phyloP scores from a whole-genome alignment of 1,140 invertebrate species.

The Panulirus ornatus region DNA sequence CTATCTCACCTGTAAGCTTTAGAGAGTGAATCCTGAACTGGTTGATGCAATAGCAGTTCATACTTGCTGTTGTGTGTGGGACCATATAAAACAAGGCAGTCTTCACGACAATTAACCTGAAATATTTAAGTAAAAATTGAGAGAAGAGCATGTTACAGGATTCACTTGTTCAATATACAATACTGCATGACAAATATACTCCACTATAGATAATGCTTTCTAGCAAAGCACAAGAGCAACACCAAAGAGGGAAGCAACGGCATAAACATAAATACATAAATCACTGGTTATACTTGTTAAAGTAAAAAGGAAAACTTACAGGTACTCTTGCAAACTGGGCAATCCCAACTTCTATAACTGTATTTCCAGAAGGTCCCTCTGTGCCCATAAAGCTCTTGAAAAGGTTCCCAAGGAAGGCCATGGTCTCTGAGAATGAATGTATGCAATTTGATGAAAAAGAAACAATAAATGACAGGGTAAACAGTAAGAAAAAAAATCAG shows the following conservation, averaged over 20 bases:
- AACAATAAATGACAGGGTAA: too few species aligned
- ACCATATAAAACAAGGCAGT: conserved; percentile 85
- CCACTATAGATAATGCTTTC: too few species aligned
- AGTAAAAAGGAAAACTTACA: conserved; percentile 31
- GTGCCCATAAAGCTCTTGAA: conserved; percentile 49
- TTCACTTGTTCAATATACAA: too few species aligned
- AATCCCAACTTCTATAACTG: conserved; percentile 56
- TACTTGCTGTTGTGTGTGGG: conserved; percentile 81
- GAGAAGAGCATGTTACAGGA: too few species aligned
- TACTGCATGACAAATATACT: too few species aligned
- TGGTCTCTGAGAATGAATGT: conserved; percentile 38
- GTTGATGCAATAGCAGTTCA: conserved; percentile 87
- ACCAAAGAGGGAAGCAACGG: too few species aligned
- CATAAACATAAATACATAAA: too few species aligned
- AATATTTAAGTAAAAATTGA: too few species aligned
- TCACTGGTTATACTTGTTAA: too few species aligned
- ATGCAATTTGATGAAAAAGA: too few species aligned
- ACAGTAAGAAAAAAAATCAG: too few species aligned
- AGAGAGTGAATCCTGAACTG: conserved; percentile 83
- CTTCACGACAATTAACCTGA: conserved; percentile 80
- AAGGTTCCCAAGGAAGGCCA: conserved; percentile 63
- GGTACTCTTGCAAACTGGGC: conserved; percentile 54
- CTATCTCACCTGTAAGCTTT: conserved; percentile 84
- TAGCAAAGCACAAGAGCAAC: too few species aligned
- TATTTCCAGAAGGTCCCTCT: conserved; percentile 53